Conservation (phyloP, 2,113 vertebrate genomes). For the Planiliza haematocheilus region DNA sequence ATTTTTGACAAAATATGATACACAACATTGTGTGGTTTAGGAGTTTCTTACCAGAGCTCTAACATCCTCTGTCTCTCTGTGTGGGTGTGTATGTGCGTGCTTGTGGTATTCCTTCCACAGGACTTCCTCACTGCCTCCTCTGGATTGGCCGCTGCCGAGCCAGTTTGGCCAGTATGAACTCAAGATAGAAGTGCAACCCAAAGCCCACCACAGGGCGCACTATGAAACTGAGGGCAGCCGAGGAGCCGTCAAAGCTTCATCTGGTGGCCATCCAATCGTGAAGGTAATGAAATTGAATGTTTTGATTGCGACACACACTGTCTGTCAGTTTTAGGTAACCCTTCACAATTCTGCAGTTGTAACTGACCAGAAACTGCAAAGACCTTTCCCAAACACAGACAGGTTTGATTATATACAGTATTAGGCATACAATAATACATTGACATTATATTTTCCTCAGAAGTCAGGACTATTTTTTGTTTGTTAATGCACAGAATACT, state of each 20-base stretch:
- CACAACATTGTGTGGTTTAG: background rate
- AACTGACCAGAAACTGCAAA: background rate
- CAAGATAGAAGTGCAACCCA: constrained; percentile 98
- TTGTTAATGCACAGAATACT: background rate
- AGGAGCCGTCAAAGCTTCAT: constrained; percentile 95
- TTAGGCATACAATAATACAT: too few relatives aligned
- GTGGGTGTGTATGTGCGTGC: constrained; percentile 33
- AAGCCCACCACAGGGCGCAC: constrained; percentile 98
- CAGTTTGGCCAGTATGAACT: constrained; percentile 96
- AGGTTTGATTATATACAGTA: too few relatives aligned
- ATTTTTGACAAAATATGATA: constrained; percentile 1
- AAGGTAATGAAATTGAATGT: constrained; percentile 87
- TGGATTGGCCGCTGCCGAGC: constrained; percentile 96
- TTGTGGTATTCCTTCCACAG: constrained; percentile 82
- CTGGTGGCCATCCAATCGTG: constrained; percentile 95
- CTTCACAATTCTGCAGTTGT: background rate
- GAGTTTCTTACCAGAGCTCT: constrained; percentile 20
- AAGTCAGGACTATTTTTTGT: too few relatives aligned
- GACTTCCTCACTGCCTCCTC: constrained; percentile 95
- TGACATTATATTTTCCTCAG: too few relatives aligned
- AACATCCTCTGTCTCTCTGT: constrained; percentile 18
- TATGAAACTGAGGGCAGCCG: constrained; percentile 99
- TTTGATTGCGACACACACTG: background rate
- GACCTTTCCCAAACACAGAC: too few relatives aligned
- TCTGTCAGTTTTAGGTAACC: background rate